Base-by-base conservation (phyloP, 2,888 invertebrate species). In the Endomychus coccineus region DNA sequence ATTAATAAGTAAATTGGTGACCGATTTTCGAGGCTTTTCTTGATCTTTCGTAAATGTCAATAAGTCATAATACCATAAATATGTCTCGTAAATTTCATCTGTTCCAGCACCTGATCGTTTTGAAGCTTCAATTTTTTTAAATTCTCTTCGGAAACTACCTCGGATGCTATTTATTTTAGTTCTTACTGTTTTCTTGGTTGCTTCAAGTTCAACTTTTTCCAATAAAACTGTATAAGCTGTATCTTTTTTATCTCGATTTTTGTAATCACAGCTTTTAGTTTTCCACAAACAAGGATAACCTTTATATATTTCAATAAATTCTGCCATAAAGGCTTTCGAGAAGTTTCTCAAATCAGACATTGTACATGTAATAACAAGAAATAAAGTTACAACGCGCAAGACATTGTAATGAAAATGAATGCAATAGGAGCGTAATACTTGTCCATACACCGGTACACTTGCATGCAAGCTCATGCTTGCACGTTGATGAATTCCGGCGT, bases 31-130 rank as follows among this genome's bases (percentile, higher is more conserved):
- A 10, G 29, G 29, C 13, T 16, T 16, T 29, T 16, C 13, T 29
- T 29, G 29, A 29, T 29, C 16, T 16, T 29, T 29, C 7, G 15
- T 16, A 29, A 29, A 29, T 27, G 27, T 28, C 24, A 32, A 25
- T 32, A 32, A 32, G 24, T 32, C 24, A 12, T 32, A 32, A 9
- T 27, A 32, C 23, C 32, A 32, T 10, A 29, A 16, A 32, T 27
- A 12, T 5, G 21, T 27, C 29, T 16, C 9, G 11, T 29, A 9
- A 13, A 13, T 13, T 11, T n/a, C 9, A 10, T 29, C 29, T 29
- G 29, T 15, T 29, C 29, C 15, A 7, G 29, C 7, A 29, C 29
- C 11, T 29, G 29, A 13, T 29, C 29, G 15, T 29, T 29, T 29
- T n/a, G n/a, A 29, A 15, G 9, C 29, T 29, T 29, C 13, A 13